These are phyloP conservation scores for Micropoecilia bifurca DNA, from an alignment of 2,797 vertebrate genomes.

Conservation along the genomic window DNA sequence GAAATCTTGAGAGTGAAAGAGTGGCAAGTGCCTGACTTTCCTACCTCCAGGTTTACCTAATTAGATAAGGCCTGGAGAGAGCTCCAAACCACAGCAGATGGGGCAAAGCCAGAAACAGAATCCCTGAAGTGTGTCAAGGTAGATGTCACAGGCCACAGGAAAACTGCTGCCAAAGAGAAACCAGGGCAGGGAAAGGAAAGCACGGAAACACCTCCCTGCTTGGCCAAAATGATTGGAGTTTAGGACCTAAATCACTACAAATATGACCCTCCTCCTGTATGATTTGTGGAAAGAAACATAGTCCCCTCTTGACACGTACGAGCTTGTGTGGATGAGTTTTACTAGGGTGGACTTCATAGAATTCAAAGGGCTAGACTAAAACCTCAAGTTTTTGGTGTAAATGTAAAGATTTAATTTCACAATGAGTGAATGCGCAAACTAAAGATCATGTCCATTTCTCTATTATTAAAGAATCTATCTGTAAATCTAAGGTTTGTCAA, in stretches of 20 bases:
- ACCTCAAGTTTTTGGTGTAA: not conserved
- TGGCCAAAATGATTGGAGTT: slow-evolving; percentile 19
- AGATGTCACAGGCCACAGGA: slow-evolving; percentile 34
- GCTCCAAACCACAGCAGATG: slow-evolving; percentile 27
- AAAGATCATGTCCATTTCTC: not conserved
- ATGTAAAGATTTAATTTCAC: slow-evolving; percentile 1
- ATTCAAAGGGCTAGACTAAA: not conserved
- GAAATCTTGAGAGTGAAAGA: slow-evolving; percentile 1
- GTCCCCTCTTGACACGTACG: not conserved
- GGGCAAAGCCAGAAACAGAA: slow-evolving; percentile 22
- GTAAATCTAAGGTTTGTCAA: not conserved
- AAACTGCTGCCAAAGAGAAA: slow-evolving; percentile 32
- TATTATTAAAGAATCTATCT: not conserved
- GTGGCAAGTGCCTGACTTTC: not conserved
- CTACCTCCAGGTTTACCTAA: slow-evolving; percentile 28
- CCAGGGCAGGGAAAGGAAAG: slow-evolving; percentile 16
- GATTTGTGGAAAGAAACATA: not conserved
- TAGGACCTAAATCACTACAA: not conserved
- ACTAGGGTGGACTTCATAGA: not conserved
- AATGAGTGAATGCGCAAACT: not conserved
- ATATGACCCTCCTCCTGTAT: not conserved
- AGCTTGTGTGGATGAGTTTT: not conserved
- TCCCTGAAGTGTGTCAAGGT: slow-evolving; percentile 35
- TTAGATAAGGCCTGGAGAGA: slow-evolving; percentile 12
- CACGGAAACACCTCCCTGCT: slow-evolving; percentile 19